Percentiles rank a stretch among this genome's conserved stretches.
phyloP scores from a whole-genome alignment of 2,797 vertebrate species.

The Anabas testudineus region DNA sequence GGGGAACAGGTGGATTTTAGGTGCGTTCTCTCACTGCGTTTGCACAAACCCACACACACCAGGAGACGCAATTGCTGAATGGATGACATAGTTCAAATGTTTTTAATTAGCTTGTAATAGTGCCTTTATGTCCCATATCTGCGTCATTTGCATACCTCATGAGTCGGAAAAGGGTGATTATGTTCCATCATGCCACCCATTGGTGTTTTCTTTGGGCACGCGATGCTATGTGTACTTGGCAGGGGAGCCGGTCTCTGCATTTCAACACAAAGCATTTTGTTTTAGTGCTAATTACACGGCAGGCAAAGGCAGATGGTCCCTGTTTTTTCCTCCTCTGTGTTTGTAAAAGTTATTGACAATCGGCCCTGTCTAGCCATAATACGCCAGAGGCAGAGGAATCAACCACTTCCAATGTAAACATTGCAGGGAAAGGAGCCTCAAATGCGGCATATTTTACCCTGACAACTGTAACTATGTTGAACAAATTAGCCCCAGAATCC shows the following conservation, averaged over 20 bases:
- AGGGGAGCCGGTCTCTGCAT: slow-evolving; percentile 57
- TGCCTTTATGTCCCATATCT: slow-evolving; percentile 39
- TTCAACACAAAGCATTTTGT: slow-evolving; percentile 77
- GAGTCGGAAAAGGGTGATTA: slow-evolving; percentile 57
- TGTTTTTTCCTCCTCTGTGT: slow-evolving; percentile 54
- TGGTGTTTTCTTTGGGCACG: slow-evolving; percentile 58
- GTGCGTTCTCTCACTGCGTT: slow-evolving; percentile 29
- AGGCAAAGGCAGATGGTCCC: slow-evolving; percentile 69
- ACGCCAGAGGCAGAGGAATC: slow-evolving; percentile 77
- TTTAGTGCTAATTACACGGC: slow-evolving; percentile 76
- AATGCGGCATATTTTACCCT: slow-evolving; percentile 70
- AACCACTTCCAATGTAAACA: slow-evolving; percentile 80
- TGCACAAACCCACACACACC: slow-evolving; percentile 40
- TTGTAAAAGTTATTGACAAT: slow-evolving; percentile 85
- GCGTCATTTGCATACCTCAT: slow-evolving; percentile 63
- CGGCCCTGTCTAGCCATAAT: slow-evolving; percentile 80
- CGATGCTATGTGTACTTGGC: slow-evolving; percentile 68
- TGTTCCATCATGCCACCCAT: slow-evolving; percentile 71
- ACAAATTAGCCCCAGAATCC: slow-evolving; percentile 81
- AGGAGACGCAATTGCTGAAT: slow-evolving; percentile 34
- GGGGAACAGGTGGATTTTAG: slow-evolving; percentile 76
- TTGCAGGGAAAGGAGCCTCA: slow-evolving; percentile 47
- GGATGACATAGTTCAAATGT: slow-evolving; percentile 41
- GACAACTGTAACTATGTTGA: slow-evolving; percentile 85
- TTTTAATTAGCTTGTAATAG: slow-evolving; percentile 65